Evolutionary conservation across 2,888 invertebrate species (phyloP).

Genomic region (Pseudococcus viburni): DNA sequence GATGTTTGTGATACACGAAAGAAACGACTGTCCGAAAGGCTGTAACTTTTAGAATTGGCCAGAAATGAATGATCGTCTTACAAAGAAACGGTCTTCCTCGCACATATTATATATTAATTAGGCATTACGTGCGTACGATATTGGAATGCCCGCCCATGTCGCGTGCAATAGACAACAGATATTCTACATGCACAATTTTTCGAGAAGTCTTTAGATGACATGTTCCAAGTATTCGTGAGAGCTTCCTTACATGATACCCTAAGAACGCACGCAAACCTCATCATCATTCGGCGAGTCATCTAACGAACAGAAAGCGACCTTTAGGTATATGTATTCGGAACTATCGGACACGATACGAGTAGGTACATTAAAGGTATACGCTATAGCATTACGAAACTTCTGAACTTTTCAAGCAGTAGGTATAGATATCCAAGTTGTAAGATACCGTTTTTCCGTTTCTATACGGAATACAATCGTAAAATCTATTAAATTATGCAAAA

Average conservation of each 20-base stretch:
- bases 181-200: constrained; percentile 64
- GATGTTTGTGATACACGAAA: background rate
- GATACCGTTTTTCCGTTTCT: too few species aligned
- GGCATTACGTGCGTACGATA: constrained; percentile 66
- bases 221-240: constrained; percentile 64
- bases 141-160: constrained; percentile 67
- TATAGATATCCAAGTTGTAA: too few species aligned
- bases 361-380: background rate
- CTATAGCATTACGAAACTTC: constrained; percentile 1
- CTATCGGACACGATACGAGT: constrained; percentile 28
- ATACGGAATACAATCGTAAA: background rate
- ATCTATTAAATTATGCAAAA: constrained; percentile 12
- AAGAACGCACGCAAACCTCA: constrained; percentile 60
- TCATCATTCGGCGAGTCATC: constrained; percentile 56
- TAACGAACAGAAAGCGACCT: constrained; percentile 5
- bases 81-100: constrained; percentile 64
- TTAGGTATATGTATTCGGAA: constrained; percentile 1
- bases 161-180: constrained; percentile 65
- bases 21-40: constrained; percentile 60
- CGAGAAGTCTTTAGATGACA: constrained; percentile 65
- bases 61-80: constrained; percentile 64
- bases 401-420: background rate
- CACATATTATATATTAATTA: constrained; percentile 66
- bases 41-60: constrained; percentile 60
- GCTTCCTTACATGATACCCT: constrained; percentile 63